A percentile compares a stretch with the other conserved stretches of the same genome.
These are phyloP conservation scores for Elaphurus davidianus DNA, from an alignment of 2,113 vertebrate species.

Conservation along the genomic window DNA sequence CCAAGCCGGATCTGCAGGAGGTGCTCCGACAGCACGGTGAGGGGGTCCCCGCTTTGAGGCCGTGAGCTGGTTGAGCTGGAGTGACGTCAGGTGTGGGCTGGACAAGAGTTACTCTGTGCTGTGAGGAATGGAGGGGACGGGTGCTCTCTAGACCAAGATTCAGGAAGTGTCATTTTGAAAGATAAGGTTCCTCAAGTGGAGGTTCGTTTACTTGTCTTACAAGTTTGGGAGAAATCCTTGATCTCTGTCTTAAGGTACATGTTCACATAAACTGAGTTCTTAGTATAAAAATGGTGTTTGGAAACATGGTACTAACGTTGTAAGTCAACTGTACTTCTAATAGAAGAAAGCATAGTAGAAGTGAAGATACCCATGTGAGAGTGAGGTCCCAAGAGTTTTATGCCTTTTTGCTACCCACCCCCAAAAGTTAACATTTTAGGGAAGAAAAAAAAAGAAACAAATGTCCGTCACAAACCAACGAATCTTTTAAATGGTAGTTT, in stretches of 20 bases:
- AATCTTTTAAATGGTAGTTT: background rate
- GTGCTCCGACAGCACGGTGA: constrained; percentile 91
- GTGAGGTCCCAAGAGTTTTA: background rate
- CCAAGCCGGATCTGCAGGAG: constrained; percentile 91
- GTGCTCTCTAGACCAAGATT: background rate
- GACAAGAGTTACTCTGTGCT: background rate
- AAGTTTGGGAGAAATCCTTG: background rate
- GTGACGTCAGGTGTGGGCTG: background rate
- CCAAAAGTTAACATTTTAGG: background rate
- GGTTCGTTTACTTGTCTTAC: background rate
- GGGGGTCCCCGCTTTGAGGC: background rate
- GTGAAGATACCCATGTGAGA: background rate
- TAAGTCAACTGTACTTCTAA: background rate
- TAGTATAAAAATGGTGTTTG: background rate
- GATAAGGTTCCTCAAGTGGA: background rate
- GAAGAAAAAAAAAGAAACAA: background rate
- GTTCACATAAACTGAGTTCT: background rate
- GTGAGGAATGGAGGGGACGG: background rate
- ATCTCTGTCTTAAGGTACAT: background rate
- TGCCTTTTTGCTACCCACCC: background rate
- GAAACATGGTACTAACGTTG: background rate
- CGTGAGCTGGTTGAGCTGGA: background rate
- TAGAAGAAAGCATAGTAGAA: background rate
- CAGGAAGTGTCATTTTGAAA: background rate
- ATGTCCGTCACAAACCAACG: background rate